Percentiles rank a stretch among this genome's conserved stretches.
Evolutionary conservation across 1,140 invertebrate genomes (phyloP).

Genomic region (Luehdorfia chinensis): DNA sequence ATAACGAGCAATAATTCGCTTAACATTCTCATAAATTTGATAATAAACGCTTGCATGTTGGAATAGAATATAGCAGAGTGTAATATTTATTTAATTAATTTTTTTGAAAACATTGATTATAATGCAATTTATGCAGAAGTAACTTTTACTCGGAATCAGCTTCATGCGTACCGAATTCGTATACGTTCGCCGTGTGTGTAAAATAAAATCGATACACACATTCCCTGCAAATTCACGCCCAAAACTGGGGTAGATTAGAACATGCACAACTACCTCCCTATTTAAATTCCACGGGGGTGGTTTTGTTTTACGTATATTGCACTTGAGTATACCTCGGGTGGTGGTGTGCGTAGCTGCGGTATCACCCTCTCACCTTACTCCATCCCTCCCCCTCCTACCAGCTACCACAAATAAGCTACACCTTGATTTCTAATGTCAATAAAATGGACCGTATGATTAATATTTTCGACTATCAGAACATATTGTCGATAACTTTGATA

Average conservation of each 20-base stretch:
- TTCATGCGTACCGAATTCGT: too few relatives aligned
- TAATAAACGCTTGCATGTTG: too few relatives aligned
- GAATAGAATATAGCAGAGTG: too few relatives aligned
- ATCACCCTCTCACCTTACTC: conserved; percentile 17
- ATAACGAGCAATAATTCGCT: too few relatives aligned
- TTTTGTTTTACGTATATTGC: conserved; percentile 63
- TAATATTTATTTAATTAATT: too few relatives aligned
- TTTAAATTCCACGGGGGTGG: conserved; percentile 35
- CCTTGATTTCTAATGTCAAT: conserved; percentile 48
- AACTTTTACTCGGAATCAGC: too few relatives aligned
- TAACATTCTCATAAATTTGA: too few relatives aligned
- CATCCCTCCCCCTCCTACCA: conserved; percentile 13
- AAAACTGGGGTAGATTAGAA: conserved; percentile 45
- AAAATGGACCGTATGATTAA: background rate
- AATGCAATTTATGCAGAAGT: too few relatives aligned
- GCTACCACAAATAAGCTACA: conserved; percentile 31
- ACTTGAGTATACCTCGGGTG: conserved; percentile 45
- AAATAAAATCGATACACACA: conserved; percentile 42
- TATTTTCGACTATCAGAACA: conserved; percentile 19
- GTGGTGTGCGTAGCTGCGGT: conserved; percentile 19
- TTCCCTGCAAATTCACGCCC: conserved; percentile 34
- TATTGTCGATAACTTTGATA: too few relatives aligned
- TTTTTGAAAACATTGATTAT: too few relatives aligned
- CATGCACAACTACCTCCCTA: conserved; percentile 61
- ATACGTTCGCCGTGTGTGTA: background rate